These are phyloP conservation scores for Meriones unguiculatus DNA, from an alignment of 2,113 vertebrate genomes.

Conservation along the genomic window DNA sequence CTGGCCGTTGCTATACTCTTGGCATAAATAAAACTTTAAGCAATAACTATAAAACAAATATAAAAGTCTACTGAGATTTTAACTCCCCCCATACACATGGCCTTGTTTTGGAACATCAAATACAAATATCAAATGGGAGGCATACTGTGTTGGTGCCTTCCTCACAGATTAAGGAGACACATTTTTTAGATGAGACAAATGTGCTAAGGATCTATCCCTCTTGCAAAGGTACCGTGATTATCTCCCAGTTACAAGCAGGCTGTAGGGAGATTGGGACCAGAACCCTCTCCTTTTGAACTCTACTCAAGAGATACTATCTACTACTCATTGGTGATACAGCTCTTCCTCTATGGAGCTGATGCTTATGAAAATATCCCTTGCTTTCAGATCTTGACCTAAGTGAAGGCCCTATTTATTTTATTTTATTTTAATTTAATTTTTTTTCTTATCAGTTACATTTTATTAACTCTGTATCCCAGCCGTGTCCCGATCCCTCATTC, in stretches of 20 bases:
- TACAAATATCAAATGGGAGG: not conserved
- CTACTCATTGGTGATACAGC: not conserved
- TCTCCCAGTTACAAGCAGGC: not conserved
- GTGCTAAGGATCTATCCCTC: not conserved
- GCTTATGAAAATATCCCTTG: not conserved
- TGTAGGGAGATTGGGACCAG: not conserved
- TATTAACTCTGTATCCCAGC: too few species aligned
- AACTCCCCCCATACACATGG: not conserved
- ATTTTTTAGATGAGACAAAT: not conserved
- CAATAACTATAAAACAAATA: constrained; percentile 9
- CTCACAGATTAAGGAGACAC: not conserved
- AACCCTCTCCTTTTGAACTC: not conserved
- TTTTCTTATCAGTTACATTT: too few species aligned
- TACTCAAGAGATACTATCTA: not conserved
- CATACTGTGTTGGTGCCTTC: not conserved
- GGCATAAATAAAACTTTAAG: constrained; percentile 35
- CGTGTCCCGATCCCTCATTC: too few species aligned
- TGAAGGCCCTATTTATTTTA: not conserved
- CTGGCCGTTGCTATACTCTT: not conserved
- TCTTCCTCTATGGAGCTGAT: not conserved
- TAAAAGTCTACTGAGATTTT: constrained; percentile 28
- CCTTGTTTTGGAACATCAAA: constrained; percentile 49
- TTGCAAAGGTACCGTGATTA: not conserved
- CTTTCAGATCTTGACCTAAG: not conserved
- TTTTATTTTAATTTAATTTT: too few species aligned